phyloP scores from a whole-genome alignment of 30 jellyfish, hydroid and myxozoan genomes.

The Aurelia aurita region DNA sequence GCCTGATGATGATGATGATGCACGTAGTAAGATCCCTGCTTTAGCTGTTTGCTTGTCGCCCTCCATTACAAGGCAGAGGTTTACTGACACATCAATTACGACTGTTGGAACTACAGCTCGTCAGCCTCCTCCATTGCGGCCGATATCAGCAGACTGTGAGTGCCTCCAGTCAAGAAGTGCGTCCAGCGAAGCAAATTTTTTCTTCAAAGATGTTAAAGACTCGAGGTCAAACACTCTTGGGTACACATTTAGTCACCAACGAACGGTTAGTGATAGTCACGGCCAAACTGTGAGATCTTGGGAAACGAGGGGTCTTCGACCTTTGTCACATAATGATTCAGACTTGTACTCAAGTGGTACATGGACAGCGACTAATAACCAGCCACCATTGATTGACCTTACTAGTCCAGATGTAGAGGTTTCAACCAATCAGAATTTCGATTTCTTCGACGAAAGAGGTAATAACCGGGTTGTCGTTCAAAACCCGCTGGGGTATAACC shows the following conservation, averaged over 20 bases:
- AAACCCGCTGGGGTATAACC: conserved; percentile 17
- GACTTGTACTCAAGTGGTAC: neutral
- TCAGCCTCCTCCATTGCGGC: conserved; percentile 78
- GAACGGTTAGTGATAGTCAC: neutral
- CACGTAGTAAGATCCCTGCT: conserved; percentile 42
- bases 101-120: conserved; percentile 31
- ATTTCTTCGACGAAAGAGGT: neutral
- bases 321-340: neutral
- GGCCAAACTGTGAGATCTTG: neutral
- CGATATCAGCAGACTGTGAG: conserved; percentile 65
- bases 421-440: neutral
- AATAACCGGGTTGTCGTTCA: conserved; percentile 15
- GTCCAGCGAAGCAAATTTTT: conserved; percentile 55
- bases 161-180: conserved; percentile 17
- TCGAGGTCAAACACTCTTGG: neutral
- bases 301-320: neutral
- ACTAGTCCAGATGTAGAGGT: neutral
- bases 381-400: neutral
- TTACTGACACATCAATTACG: conserved; percentile 8
- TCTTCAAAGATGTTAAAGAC: conserved; percentile 56
- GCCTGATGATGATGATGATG: neutral
- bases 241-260: conserved; percentile 13
- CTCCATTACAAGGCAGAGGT: conserved; percentile 26
- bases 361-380: neutral
- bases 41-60: conserved; percentile 78